Base-by-base conservation (phyloP, 2,113 vertebrate species). In the Rostratula benghalensis region DNA sequence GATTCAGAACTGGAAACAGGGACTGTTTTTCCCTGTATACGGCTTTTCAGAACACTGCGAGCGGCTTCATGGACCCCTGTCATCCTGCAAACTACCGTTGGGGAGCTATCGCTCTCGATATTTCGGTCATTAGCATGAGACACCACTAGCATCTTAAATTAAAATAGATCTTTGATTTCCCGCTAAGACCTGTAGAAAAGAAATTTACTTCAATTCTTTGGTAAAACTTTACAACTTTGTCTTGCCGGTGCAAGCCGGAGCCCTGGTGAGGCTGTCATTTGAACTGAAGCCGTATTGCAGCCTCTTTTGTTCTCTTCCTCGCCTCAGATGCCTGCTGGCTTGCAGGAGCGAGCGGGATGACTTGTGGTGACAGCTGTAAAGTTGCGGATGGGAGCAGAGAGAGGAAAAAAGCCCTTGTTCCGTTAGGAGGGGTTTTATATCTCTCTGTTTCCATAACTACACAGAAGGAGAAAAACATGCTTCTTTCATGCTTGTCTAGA, bases 381-480 rank as follows among this genome's bases (percentile, higher is more conserved):
- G 91, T 96, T 96, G 87, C 5, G 48, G 83, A 95, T 75, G 89
- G 96, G 93, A 95, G 93, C 89, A 84, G 87, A 71, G 91, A 94
- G 92, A 95, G 94, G 94, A 82, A 95, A 75, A 97, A 96, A 95
- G 93, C 94, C 91, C 95, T 87, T 82, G 89, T 95, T 95, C 93
- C 0, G 65, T 95, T 94, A 95, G 94, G 96, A 96, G 95, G 95
- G 94, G 94, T 9, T 87, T 97, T 91, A 93, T 94, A 93, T 87
- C 96, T 87, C 91, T 94, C 95, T 95, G 95, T 97, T 97, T 96
- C 96, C 95, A 97, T 97, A 97, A 97, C 96, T 96, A 97, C 96
- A 95, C 94, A 95, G 94, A 96, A 95, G 93, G 93, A 95, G 95
- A 94, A 95, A 96, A 96, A 91, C 93, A 96, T 57, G 93, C 93